Evolutionary conservation across 2,113 vertebrate genomes (phyloP).

Genomic region (Crotalus viridis): DNA sequence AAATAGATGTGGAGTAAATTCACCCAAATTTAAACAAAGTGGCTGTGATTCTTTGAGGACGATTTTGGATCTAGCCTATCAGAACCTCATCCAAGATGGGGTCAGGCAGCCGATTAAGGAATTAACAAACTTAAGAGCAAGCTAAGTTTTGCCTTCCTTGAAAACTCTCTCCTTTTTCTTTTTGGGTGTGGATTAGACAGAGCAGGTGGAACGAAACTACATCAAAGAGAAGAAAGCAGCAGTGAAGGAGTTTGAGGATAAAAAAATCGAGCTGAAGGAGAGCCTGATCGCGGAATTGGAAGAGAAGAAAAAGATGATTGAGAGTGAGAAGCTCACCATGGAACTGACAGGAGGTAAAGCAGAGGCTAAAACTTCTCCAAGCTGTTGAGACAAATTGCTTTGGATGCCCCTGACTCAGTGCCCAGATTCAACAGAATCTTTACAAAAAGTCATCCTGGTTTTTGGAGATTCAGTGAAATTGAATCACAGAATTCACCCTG

Average conservation of each 20-base stretch:
- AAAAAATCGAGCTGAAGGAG: constrained; percentile 98
- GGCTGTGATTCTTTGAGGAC: not conserved
- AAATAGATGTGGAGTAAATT: not conserved
- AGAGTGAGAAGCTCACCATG: constrained; percentile 98
- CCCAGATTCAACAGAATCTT: not conserved
- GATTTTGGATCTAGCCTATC: not conserved
- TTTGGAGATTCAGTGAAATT: no score
- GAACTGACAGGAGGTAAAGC: constrained; percentile 92
- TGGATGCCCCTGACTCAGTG: not conserved
- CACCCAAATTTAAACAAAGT: not conserved
- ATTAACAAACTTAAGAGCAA: not conserved
- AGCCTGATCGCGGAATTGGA: constrained; percentile 95
- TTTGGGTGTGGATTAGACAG: constrained; percentile 77
- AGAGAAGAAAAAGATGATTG: constrained; percentile 99
- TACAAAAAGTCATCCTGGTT: not conserved
- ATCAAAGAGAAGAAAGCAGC: constrained; percentile 98
- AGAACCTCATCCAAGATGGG: not conserved
- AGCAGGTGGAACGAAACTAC: constrained; percentile 97
- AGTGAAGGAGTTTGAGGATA: constrained; percentile 98
- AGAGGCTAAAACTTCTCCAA: not conserved
- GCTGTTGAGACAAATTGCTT: not conserved
- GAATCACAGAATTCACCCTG: no score
- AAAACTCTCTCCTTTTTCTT: not conserved
- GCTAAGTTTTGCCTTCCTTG: not conserved
- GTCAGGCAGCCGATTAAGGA: not conserved